phyloP scores from a whole-genome alignment of 2,888 invertebrate genomes.

The Diaphora mendica region DNA sequence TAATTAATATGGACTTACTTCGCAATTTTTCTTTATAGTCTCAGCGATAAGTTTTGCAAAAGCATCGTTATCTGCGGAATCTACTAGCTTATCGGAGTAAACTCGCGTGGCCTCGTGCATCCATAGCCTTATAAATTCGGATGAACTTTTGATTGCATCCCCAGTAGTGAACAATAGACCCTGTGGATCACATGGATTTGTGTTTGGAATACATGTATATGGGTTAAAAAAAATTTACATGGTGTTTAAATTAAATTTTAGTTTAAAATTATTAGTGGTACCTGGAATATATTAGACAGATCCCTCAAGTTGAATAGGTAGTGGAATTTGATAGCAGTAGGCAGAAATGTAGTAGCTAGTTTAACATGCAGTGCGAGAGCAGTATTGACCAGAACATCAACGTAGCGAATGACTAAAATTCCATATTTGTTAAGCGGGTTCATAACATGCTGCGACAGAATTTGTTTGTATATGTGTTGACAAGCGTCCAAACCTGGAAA shows the following conservation, averaged over 20 bases:
- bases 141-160: conserved; percentile 90
- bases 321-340: conserved; percentile 98
- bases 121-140: conserved; percentile 93
- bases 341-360: conserved; percentile 92
- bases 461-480: conserved; percentile 93
- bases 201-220: not conserved
- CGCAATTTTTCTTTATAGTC: conserved; percentile 91
- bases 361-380: conserved; percentile 92
- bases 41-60: conserved; percentile 92
- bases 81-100: conserved; percentile 96
- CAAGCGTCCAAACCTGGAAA: conserved; percentile 94
- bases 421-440: conserved; percentile 90
- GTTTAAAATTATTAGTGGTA: conserved; percentile 57
- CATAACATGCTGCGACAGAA: conserved; percentile 91
- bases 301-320: conserved; percentile 97
- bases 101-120: conserved; percentile 96
- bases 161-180: conserved; percentile 94
- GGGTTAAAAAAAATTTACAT: not conserved
- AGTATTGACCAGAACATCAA: conserved; percentile 88
- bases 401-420: conserved; percentile 85
- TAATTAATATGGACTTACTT: conserved; percentile 69
- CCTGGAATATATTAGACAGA: conserved; percentile 97
- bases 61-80: conserved; percentile 90
- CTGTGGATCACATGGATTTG: conserved; percentile 70
- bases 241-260: not conserved